Base-by-base conservation (phyloP, 64 coral and sea anemone species). In the Montipora cactus region DNA sequence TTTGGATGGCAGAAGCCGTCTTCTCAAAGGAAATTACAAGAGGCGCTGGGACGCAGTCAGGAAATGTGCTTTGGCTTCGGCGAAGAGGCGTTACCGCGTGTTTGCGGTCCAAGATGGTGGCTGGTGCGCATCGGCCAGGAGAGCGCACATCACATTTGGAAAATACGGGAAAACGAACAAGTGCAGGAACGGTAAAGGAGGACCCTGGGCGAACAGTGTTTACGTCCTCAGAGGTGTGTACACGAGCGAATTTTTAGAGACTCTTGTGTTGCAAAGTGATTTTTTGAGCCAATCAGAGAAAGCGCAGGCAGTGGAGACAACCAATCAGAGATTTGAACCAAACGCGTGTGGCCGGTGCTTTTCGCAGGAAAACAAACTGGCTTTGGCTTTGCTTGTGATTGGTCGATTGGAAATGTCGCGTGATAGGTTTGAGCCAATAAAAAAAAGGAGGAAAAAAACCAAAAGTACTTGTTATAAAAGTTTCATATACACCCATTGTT, bases 21-120 rank as follows among this genome's bases (percentile, higher is more conserved):
- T 93, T 13, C 82, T 86, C 0, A 64, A 76, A 51, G 91, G 91
- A 53, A 48, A 93, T 67, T 93, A 79, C 59, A 53, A 37, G 14
- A 50, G 7, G 14, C 48, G 71, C 50, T 14, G 18, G 3, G 55
- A 77, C 47, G 81, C 91, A 4, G 78, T 88, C 7, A 44, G 28
- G 22, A 93, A 93, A 45, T 93, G 91, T 20, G 91, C 91, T n/a
- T 22, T 78, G 9, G 81, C 71, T 69, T 73, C 91, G 8, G 44
- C 55, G 5, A 62, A 46, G 67, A n/a, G 69, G 23, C 73, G 91
- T 5, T 87, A 76, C 44, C 87, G 37, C 44, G 91, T 93, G 5
- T 93, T 87, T 79, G 91, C 83, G 4, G 45, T 93, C 4, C 91
- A 93, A 74, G 44, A 93, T 72, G 45, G 53, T 16, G 91, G 91